Evolutionary conservation across 2,888 invertebrate species (phyloP), one percentile per base, ranked within the genome.

Genomic region (Bellardia pandia): DNA sequence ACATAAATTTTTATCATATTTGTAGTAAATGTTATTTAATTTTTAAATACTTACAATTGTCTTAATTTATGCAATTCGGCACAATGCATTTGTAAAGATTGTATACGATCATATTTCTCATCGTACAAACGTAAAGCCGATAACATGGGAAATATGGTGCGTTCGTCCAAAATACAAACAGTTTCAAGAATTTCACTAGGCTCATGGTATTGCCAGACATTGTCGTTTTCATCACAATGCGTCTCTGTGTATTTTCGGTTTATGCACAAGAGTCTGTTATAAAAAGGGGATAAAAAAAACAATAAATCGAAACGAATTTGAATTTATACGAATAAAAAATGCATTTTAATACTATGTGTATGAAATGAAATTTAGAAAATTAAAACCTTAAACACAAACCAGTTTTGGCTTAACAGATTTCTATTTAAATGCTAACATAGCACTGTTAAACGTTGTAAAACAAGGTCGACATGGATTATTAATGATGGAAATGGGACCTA

Each of bases 101-200:
- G 85, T 69, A 94, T 91, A 30, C 89, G 88, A 51, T 91, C 89
- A 14, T 92, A 92, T 23, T 93, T 90, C 30, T 92, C 90, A 58
- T 92, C 90, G 51, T 93, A 91, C 6, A 96, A 91, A 64, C 94
- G 93, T 13, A 95, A 92, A 2, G 94, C 94, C 88, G 92, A 92
- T 90, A 95, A 95, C 89, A 95, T 91, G 0, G 94, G 94, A 91
- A 95, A 95, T 83, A 89, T 93, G 90, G 86, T 91, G 89, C 89
- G 94, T 91, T 84, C 91, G 71, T 89, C 95, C 87, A 89, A 94
- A 88, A 89, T 93, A 77, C 81, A 91, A 79, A 88, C 91, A 88
- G 77, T 92, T 88, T 88, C 93, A 90, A 86, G 90, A 53, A 91
- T 91, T 90, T 94, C 94, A 91, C 87, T 80, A 48, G 91, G 91